A percentile compares a stretch with the other conserved stretches of the same genome.
Conservation (phyloP, 1,140 invertebrate genomes). For the Hycleus cichorii region DNA sequence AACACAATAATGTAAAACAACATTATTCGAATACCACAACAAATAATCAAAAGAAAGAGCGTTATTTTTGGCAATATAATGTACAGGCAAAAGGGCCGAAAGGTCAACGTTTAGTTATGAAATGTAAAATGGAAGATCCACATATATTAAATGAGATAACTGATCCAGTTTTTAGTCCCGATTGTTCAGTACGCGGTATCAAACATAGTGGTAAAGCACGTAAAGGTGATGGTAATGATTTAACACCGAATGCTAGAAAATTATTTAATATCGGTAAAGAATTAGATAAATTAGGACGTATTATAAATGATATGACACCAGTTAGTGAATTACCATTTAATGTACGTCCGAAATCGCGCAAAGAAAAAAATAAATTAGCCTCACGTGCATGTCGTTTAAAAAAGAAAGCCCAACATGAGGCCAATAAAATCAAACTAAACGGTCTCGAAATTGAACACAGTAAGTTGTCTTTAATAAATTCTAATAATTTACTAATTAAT, state of each 20-base stretch:
- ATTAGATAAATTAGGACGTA: constrained; percentile 79
- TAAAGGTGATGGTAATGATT: constrained; percentile 95
- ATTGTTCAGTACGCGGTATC: constrained; percentile 81
- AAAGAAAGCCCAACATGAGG: constrained; percentile 92
- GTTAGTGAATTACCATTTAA: constrained; percentile 88
- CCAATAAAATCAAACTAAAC: constrained; percentile 90
- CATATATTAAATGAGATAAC: constrained; percentile 82
- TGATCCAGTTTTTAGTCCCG: constrained; percentile 88
- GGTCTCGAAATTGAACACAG: constrained; percentile 92
- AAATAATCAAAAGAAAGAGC: constrained; percentile 60
- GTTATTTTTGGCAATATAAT: constrained; percentile 98
- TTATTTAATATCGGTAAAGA: constrained; percentile 85
- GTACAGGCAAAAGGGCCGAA: constrained; percentile 97
- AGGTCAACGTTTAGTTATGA: constrained; percentile 75
- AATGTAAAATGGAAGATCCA: constrained; percentile 82
- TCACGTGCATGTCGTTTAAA: constrained; percentile 91
- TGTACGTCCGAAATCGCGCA: constrained; percentile 81
- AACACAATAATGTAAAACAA: constrained; percentile 11
- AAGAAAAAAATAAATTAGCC: constrained; percentile 97
- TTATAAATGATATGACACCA: constrained; percentile 93
- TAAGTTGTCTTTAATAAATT: constrained; percentile 47
- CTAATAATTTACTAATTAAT: not conserved
- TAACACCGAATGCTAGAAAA: constrained; percentile 91
- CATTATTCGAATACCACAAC: constrained; percentile 28
- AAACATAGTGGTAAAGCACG: constrained; percentile 91